Conservation (phyloP, 2,888 invertebrate genomes). For the Macrosiphum euphorbiae region DNA sequence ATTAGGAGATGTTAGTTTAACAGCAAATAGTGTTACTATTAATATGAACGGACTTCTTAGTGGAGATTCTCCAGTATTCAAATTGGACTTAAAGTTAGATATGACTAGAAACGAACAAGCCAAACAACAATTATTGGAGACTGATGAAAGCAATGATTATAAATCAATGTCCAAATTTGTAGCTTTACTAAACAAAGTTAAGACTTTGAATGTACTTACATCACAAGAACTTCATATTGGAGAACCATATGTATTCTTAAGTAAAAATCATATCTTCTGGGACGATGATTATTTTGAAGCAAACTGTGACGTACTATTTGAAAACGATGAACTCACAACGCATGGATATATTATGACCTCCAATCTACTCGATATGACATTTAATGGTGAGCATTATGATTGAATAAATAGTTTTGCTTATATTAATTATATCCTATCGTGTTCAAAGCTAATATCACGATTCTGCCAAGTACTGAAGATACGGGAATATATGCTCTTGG, state of each 20-base stretch:
- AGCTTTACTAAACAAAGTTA: neutral
- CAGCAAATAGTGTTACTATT: neutral
- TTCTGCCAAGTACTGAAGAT: neutral
- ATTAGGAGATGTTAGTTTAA: neutral
- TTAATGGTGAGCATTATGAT: conserved; percentile 31
- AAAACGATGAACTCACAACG: conserved; percentile 13
- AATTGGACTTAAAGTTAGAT: neutral
- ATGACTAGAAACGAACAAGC: neutral
- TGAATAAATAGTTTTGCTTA: neutral
- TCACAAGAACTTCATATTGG: neutral
- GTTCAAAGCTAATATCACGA: conserved; percentile 30
- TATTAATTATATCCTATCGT: neutral
- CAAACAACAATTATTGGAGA: neutral
- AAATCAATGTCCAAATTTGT: conserved; percentile 12
- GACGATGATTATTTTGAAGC: neutral
- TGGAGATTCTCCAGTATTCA: neutral
- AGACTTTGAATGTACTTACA: neutral
- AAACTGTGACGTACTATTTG: neutral
- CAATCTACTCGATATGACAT: neutral
- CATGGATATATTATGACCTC: neutral
- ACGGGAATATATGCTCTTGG: neutral
- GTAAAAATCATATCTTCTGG: neutral
- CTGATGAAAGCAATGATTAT: neutral
- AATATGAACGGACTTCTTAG: neutral
- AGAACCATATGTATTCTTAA: conserved; percentile 4